Base-by-base conservation (phyloP, 2,113 vertebrate genomes). In the Porphyrio hochstetteri region DNA sequence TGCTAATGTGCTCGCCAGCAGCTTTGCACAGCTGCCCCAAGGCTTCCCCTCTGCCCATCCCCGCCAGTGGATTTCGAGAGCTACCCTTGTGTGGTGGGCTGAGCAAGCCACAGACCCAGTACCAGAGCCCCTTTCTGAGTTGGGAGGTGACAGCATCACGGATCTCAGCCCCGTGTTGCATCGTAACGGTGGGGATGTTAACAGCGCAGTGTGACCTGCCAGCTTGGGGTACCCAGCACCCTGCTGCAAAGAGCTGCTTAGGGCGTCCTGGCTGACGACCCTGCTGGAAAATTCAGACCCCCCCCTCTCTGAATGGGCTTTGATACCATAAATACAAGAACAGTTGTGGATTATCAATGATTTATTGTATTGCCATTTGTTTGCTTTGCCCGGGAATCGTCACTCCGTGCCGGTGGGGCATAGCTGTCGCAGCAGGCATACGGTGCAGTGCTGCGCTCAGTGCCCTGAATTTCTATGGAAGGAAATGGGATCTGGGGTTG, bases 101-200 rank as follows among this genome's bases (percentile, higher is more conserved):
- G 5, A 0, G 70, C 25, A 48, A 15, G 7, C 19, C 48, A 31
- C 2, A 1, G 46, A 13, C 5, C 13, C 55, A 29, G 28, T 8
- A 6, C 3, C 0, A 0, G 50, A 88, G 31, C 3, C 21, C 12
- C 16, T 44, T 35, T 31, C 57, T 0, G 5, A 82, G 27, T 6
- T 21, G 20, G 70, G 61, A 70, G 33, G 9, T 16, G 18, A 23
- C 52, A 67, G 57, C 29, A 20, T 13, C 17, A 2, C 19, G 0
- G 0, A 2, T n/a, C 44, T 78, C 20, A 1, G 19, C 63, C 18
- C 52, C 4, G 5, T 21, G 36, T 16, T 13, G 17, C 5, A 0
- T 16, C 36, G 14, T 38, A 65, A 3, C 1, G 2, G 16, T 7
- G 60, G 40, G 52, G 69, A 28, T 33, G 10, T 16, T 5, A 38